Evolutionary conservation across 2,797 vertebrate species (phyloP).

Genomic region (Carcharodon carcharias): DNA sequence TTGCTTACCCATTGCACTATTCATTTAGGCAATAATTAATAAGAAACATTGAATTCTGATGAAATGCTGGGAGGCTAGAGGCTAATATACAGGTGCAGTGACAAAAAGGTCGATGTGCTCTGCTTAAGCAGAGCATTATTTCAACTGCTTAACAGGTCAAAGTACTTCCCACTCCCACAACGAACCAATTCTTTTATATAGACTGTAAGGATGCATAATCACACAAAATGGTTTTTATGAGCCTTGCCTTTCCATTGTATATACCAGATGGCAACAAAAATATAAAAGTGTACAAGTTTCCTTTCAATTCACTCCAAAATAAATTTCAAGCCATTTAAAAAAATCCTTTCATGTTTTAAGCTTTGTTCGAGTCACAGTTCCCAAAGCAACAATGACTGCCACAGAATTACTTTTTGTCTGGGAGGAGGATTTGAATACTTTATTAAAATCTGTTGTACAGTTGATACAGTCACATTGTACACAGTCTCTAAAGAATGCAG

Average conservation of each 20-base stretch:
- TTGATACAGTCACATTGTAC: not conserved
- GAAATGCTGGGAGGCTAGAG: not conserved
- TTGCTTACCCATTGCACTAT: not conserved
- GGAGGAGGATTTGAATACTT: not conserved
- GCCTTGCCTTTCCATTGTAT: not conserved
- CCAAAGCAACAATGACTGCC: not conserved
- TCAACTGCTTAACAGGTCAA: not conserved
- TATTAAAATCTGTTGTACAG: not conserved
- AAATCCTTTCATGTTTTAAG: slow-evolving; percentile 6
- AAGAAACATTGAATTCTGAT: not conserved
- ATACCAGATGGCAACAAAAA: not conserved
- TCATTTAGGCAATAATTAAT: not conserved
- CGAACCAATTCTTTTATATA: not conserved
- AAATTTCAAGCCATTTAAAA: not conserved
- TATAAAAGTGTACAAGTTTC: not conserved
- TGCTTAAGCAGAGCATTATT: not conserved
- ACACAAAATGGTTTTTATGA: not conserved
- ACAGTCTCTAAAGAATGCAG: not conserved
- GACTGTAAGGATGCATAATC: not conserved
- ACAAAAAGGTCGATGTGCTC: not conserved
- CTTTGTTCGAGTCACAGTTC: not conserved
- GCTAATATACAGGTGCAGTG: not conserved
- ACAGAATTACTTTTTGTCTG: not conserved
- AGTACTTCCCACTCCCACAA: not conserved
- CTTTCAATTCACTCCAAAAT: slow-evolving; percentile 27